Evolutionary conservation across 2,888 invertebrate species (phyloP).

Genomic region (Seladonia tumulorum): DNA sequence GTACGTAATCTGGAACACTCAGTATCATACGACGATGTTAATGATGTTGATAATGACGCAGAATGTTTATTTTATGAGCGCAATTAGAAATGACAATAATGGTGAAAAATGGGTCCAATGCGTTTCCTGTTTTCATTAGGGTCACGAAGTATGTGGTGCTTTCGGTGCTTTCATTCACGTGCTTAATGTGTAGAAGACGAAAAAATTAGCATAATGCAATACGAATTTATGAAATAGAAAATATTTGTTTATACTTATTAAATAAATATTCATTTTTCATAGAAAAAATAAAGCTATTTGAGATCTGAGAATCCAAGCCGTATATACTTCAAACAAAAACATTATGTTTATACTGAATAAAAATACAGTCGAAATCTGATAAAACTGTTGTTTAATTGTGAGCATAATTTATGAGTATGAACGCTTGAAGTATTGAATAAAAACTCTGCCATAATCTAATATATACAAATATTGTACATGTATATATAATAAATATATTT

Average conservation of each 20-base stretch:
- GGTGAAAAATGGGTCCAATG: not conserved
- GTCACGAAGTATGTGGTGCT: not conserved
- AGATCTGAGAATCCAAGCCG: too few relatives aligned
- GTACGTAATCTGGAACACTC: not conserved
- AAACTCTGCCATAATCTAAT: not conserved
- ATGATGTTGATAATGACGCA: not conserved
- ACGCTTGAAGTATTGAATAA: not conserved
- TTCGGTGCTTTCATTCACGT: not conserved
- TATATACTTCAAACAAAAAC: too few relatives aligned
- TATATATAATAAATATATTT: too few relatives aligned
- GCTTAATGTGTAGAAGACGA: not conserved
- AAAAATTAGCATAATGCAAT: not conserved
- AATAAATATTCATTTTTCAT: too few relatives aligned
- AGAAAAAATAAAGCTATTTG: too few relatives aligned
- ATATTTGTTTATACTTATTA: not conserved
- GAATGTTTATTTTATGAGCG: not conserved
- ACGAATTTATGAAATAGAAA: not conserved
- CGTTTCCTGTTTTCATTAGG: conserved; percentile 2
- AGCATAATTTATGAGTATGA: not conserved
- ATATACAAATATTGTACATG: too few relatives aligned
- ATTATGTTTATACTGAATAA: too few relatives aligned
- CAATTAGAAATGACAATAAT: conserved; percentile 1
- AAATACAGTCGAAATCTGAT: not conserved
- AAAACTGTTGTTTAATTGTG: not conserved
- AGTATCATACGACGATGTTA: not conserved